A percentile compares a stretch with the other conserved stretches of the same genome.
Conservation (phyloP, 2,113 vertebrate genomes). For the Hemichromis elongatus region DNA sequence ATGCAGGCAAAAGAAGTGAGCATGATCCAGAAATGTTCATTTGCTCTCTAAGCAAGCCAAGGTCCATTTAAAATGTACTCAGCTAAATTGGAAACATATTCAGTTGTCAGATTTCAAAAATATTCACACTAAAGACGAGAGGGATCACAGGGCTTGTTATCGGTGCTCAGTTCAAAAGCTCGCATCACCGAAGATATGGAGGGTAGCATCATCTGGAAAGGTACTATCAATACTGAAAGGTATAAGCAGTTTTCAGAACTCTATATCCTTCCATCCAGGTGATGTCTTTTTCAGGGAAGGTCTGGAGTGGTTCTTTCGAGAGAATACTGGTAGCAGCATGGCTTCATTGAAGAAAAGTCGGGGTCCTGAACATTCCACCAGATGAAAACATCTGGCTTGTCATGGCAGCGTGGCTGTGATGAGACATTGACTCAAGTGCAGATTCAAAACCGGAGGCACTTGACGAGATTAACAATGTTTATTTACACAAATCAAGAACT, state of each 20-base stretch:
- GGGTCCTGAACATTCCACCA: neutral
- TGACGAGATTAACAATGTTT: too few relatives aligned
- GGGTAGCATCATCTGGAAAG: neutral
- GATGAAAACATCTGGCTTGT: neutral
- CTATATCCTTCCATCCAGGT: neutral
- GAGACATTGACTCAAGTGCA: too few relatives aligned
- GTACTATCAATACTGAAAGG: neutral
- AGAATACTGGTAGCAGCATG: neutral
- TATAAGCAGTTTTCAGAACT: neutral
- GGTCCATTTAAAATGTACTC: neutral
- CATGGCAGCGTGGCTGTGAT: too few relatives aligned
- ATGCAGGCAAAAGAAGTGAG: neutral
- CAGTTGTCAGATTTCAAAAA: neutral
- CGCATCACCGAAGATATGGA: neutral
- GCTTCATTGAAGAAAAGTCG: neutral
- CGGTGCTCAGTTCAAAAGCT: neutral
- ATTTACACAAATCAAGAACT: too few relatives aligned
- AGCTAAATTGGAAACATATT: neutral
- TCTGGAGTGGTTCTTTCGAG: neutral
- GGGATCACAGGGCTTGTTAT: rapidly evolving
- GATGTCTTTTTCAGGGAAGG: neutral
- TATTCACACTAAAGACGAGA: neutral
- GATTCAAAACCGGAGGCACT: too few relatives aligned
- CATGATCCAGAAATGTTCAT: neutral
- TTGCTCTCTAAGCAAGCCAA: neutral